Conservation (phyloP, 2,113 vertebrate genomes). For the Alethe diademata region DNA sequence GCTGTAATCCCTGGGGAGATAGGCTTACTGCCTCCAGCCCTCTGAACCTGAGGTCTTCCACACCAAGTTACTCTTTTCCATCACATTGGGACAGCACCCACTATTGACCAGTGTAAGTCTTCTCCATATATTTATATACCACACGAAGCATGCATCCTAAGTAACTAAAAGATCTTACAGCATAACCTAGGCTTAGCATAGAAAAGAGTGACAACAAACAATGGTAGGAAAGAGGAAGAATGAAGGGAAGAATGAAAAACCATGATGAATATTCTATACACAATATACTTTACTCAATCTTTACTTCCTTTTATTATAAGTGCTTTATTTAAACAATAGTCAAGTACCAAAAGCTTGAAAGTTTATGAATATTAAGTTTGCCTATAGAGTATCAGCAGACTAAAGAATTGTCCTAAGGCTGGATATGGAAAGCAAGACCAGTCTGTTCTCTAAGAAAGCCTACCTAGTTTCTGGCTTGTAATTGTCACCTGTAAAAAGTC, state of each 20-base stretch:
- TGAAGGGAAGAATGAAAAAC: constrained; percentile 20
- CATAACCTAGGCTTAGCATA: background rate
- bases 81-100: background rate
- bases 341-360: background rate
- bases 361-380: background rate
- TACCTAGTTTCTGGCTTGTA: background rate
- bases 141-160: background rate
- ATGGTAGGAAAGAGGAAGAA: constrained; percentile 50
- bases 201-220: constrained; percentile 39
- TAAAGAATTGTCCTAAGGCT: background rate
- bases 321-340: constrained; percentile 11
- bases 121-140: background rate
- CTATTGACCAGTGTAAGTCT: background rate
- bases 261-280: background rate
- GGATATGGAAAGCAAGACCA: background rate
- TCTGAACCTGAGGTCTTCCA: background rate
- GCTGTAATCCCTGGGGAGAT: background rate
- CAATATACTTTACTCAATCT: background rate
- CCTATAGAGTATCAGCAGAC: background rate
- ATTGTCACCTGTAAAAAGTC: background rate
- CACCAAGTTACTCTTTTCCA: background rate
- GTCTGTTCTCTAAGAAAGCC: background rate
- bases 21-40: background rate
- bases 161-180: background rate
- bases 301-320: constrained; percentile 31